Conservation (phyloP, 2,797 vertebrate genomes). For the Leptodactylus fallax region DNA sequence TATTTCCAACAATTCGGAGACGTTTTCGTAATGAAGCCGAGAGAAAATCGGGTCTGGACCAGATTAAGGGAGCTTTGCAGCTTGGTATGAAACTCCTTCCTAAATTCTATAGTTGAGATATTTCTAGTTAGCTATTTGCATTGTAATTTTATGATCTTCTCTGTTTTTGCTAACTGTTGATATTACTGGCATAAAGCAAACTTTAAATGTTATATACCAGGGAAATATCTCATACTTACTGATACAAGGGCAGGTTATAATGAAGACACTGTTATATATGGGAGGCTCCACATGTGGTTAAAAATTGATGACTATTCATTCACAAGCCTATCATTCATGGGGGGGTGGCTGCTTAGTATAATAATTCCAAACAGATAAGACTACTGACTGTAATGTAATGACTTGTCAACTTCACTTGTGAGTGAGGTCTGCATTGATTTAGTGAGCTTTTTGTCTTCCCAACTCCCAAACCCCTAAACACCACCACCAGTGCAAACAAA, state of each 20-base stretch:
- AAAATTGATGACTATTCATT: too few relatives aligned
- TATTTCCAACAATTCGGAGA: slow-evolving; percentile 96
- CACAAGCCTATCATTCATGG: too few relatives aligned
- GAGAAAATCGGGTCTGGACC: slow-evolving; percentile 95
- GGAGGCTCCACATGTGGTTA: too few relatives aligned
- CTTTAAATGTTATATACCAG: background rate
- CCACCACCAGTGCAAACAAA: background rate
- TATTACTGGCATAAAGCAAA: background rate
- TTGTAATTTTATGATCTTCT: background rate
- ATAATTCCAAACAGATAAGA: too few relatives aligned
- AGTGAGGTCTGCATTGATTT: too few relatives aligned
- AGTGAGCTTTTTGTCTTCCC: background rate
- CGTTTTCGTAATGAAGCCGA: slow-evolving; percentile 99
- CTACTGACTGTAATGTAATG: too few relatives aligned
- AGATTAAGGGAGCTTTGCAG: slow-evolving; percentile 97
- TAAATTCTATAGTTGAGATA: background rate
- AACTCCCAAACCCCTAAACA: background rate
- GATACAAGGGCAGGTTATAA: background rate
- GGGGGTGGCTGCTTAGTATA: too few relatives aligned
- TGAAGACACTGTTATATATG: too few relatives aligned
- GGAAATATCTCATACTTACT: background rate
- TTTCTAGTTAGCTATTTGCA: background rate
- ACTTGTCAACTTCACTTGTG: too few relatives aligned
- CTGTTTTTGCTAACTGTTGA: background rate
- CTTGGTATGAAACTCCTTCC: slow-evolving; percentile 80